A percentile compares a stretch with the other conserved stretches of the same genome.
Conservation (phyloP, 2,113 vertebrate genomes). For the Oxyura jamaicensis region DNA sequence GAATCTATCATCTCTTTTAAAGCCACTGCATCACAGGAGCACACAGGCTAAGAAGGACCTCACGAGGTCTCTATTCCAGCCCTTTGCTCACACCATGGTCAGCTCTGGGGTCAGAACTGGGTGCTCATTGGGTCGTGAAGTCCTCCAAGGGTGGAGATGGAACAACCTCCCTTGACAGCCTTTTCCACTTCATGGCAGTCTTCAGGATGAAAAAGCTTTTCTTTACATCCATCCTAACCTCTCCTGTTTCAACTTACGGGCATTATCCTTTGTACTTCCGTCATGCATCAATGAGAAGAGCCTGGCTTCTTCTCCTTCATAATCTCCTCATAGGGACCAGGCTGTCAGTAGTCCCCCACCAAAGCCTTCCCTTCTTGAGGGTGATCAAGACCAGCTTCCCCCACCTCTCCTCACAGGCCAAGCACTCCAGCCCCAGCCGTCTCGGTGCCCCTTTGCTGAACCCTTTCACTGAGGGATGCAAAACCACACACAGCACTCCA, state of each 20-base stretch:
- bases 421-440: neutral
- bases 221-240: neutral
- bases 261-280: neutral
- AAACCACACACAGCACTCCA: neutral
- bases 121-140: neutral
- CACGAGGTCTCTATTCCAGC: neutral
- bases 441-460: neutral
- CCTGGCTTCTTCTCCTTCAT: neutral
- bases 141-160: neutral
- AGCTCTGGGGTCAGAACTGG: neutral
- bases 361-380: neutral
- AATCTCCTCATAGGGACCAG: neutral
- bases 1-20: neutral
- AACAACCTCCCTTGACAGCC: neutral
- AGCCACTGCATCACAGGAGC: neutral
- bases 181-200: neutral
- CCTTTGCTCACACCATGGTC: neutral
- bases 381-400: neutral
- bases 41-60: neutral
- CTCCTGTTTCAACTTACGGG: accelerated
- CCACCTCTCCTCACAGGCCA: neutral
- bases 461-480: accelerated
- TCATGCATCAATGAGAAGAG: neutral
- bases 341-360: neutral
- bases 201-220: neutral